A percentile compares a stretch with the other conserved stretches of the same genome.
phyloP scores from a whole-genome alignment of 2,888 invertebrate species.

The Tricholauxania praeusta region DNA sequence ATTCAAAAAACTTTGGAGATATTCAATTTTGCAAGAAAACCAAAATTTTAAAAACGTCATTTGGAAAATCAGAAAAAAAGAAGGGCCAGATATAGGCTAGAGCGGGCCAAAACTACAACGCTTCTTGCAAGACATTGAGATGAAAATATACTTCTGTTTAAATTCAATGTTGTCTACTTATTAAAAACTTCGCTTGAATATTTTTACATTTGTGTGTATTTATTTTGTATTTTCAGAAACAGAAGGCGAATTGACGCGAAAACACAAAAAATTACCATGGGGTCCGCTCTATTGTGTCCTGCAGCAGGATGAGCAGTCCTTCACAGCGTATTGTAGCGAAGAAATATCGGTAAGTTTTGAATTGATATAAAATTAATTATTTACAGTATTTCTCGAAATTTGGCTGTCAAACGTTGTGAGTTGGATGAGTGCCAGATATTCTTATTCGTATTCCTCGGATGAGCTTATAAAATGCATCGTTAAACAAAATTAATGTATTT shows the following conservation, averaged over 20 bases:
- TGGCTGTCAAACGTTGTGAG: neutral
- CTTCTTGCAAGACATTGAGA: too few relatives aligned
- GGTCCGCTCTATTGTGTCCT: conserved; percentile 80
- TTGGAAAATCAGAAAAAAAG: too few relatives aligned
- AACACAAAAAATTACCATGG: conserved; percentile 70
- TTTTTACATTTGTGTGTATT: neutral
- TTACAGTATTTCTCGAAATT: neutral
- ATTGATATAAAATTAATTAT: neutral
- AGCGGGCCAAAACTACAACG: too few relatives aligned
- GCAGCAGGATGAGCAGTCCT: conserved; percentile 77
- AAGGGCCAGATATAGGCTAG: too few relatives aligned
- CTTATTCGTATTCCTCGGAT: too few relatives aligned
- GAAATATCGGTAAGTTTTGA: conserved; percentile 76
- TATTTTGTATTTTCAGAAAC: conserved; percentile 59
- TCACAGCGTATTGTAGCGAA: conserved; percentile 79
- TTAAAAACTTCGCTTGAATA: neutral
- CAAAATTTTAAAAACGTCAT: too few relatives aligned
- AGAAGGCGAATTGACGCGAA: conserved; percentile 67
- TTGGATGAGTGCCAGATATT: neutral
- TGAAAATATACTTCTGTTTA: too few relatives aligned
- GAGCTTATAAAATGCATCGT: too few relatives aligned
- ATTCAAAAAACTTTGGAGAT: too few relatives aligned
- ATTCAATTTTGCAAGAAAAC: too few relatives aligned
- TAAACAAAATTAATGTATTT: too few relatives aligned
- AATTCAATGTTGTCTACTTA: neutral